phyloP scores from a whole-genome alignment of 1,140 invertebrate species.

The Gerris buenoi region DNA sequence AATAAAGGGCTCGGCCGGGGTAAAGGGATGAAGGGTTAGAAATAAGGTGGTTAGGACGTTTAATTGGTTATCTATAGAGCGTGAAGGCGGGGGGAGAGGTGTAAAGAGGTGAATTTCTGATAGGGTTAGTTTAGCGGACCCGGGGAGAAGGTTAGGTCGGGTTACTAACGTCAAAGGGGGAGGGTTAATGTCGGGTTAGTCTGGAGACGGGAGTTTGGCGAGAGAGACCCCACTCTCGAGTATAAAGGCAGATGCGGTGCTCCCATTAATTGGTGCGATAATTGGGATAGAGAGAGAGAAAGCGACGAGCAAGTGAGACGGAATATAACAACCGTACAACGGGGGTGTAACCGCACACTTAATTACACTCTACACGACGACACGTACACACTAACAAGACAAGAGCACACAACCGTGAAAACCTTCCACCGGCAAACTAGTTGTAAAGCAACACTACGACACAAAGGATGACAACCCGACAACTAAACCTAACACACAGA shows the following conservation, averaged over 20 bases:
- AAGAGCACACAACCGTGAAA: too few relatives aligned
- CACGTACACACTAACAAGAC: too few relatives aligned
- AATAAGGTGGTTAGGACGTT: neutral
- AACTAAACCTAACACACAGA: too few relatives aligned
- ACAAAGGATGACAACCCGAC: too few relatives aligned
- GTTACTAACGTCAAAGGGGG: neutral
- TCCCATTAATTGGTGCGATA: neutral
- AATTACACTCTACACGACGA: neutral
- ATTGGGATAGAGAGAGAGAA: neutral
- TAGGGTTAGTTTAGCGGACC: neutral
- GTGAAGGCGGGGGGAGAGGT: neutral
- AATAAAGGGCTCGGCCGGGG: neutral
- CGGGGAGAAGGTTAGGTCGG: neutral
- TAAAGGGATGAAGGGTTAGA: neutral
- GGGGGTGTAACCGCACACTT: neutral
- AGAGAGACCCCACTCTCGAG: neutral
- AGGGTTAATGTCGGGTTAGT: neutral
- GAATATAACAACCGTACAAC: too few relatives aligned
- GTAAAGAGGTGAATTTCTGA: neutral
- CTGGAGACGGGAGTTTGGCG: neutral
- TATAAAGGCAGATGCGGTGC: neutral
- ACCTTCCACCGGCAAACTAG: too few relatives aligned
- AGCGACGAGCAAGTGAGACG: neutral
- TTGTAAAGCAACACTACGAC: too few relatives aligned
- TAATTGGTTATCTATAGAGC: neutral